Percentiles rank a stretch among this genome's conserved stretches.
Conservation (phyloP, 2,888 invertebrate genomes). For the Helleia helle region DNA sequence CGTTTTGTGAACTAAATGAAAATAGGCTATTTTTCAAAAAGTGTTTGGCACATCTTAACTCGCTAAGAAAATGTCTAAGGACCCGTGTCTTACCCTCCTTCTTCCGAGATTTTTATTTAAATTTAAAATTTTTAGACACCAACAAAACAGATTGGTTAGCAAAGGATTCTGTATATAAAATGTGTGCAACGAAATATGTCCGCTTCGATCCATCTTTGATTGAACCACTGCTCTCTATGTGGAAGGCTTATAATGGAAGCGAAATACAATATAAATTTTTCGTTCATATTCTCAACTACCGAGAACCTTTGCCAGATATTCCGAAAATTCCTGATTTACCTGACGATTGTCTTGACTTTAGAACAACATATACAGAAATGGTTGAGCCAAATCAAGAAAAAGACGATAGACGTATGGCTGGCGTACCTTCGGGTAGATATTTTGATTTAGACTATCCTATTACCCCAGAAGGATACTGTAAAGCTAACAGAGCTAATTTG, state of each 20-base stretch:
- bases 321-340: slow-evolving; percentile 50
- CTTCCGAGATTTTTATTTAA: slow-evolving; percentile 40
- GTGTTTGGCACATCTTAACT: slow-evolving; percentile 61
- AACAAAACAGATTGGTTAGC: slow-evolving; percentile 58
- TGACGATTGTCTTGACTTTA: slow-evolving; percentile 41
- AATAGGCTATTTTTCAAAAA: slow-evolving; percentile 48
- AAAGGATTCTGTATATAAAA: slow-evolving; percentile 49
- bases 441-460: slow-evolving; percentile 51
- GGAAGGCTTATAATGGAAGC: slow-evolving; percentile 57
- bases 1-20: slow-evolving; percentile 40
- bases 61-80: slow-evolving; percentile 41
- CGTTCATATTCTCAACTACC: slow-evolving; percentile 58
- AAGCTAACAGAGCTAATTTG: slow-evolving; percentile 38
- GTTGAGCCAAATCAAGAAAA: slow-evolving; percentile 37
- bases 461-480: slow-evolving; percentile 37
- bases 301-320: slow-evolving; percentile 46
- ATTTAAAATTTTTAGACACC: slow-evolving; percentile 44
- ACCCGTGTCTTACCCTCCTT: slow-evolving; percentile 41
- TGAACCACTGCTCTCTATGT: slow-evolving; percentile 58
- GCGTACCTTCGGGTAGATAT: slow-evolving; percentile 55
- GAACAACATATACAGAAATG: slow-evolving; percentile 57
- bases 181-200: slow-evolving; percentile 51
- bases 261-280: slow-evolving; percentile 65
- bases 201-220: slow-evolving; percentile 58
- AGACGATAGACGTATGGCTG: slow-evolving; percentile 38